Base-by-base conservation (phyloP, 1,140 invertebrate genomes). In the Doryteuthis pealeii region DNA sequence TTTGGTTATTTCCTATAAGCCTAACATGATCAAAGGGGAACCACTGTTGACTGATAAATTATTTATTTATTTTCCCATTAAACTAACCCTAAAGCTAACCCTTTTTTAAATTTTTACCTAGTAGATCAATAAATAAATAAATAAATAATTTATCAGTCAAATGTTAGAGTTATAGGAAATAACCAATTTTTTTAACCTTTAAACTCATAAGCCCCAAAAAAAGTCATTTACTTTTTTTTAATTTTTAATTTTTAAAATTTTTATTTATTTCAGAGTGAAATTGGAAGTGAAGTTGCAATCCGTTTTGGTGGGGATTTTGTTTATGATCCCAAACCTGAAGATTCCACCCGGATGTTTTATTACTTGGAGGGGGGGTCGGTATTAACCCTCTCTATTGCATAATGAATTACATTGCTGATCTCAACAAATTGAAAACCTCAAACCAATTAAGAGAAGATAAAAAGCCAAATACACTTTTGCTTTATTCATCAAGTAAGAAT, bases 281-380 rank as follows among this genome's bases (percentile, higher is more conserved):
- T 78, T 67, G 87, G 86, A 12, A 74, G 77, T 35, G 73, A 80
- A 69, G 78, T 89, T 26, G 62, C 79, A 22, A 72, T 88, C 30
- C 70, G 82, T 71, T 80, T 82, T 58, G 88, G 87, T 54, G 88
- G 88, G 10, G 85, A 88, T 67, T 86, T 87, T 71, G 86, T 73
- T 72, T 87, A 83, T 78, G 81, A 86, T 71, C 79, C 79, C 15
- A 31, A 67, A 18, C 31, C 69, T 68, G 70, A 75, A 32, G 58
- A 78, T 6, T 43, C 66, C 0, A 43, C 71, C 58, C 35, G 18
- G 77, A 87, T 69, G 71, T 88, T 26, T 65, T 89, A n/a, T 77
- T 88, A n/a, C 76, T 89, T 67, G 88, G 86, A 26, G 88, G 88
- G 30, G 88, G 88, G 10, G 85, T 89, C 58, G 88, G 88, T 26